Percentiles rank a stretch among this genome's conserved stretches.
These are phyloP conservation scores for Sphaerophoria rueppellii DNA, from an alignment of 2,888 invertebrate genomes.

Conservation along the genomic window DNA sequence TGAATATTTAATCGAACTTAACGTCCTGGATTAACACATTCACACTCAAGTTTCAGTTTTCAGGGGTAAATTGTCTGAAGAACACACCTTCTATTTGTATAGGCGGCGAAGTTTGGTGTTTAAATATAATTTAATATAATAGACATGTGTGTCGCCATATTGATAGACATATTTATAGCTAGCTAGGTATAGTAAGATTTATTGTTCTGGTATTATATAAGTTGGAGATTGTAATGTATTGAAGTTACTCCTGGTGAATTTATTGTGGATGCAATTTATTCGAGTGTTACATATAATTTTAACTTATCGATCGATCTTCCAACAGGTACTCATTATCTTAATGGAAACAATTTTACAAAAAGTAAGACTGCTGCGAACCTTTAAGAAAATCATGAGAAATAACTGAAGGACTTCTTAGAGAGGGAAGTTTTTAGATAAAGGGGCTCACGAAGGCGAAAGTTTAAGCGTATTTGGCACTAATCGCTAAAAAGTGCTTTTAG, in stretches of 20 bases:
- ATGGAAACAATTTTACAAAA: constrained; percentile 35
- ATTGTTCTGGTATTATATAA: constrained; percentile 9
- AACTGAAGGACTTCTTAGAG: constrained; percentile 29
- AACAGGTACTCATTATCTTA: constrained; percentile 40
- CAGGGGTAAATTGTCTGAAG: constrained; percentile 23
- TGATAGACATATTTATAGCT: background rate
- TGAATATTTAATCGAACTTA: constrained; percentile 49
- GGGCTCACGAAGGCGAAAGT: background rate
- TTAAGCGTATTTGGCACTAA: constrained; percentile 6
- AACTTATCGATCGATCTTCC: constrained; percentile 28
- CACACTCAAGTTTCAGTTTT: constrained; percentile 47
- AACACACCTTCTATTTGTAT: constrained; percentile 34
- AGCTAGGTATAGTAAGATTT: background rate
- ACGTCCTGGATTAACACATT: constrained; percentile 56
- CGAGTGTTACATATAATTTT: constrained; percentile 32
- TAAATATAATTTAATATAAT: constrained; percentile 5
- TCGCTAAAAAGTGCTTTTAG: constrained; percentile 12
- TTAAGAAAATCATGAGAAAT: constrained; percentile 32
- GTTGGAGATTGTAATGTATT: constrained; percentile 16
- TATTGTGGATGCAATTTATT: constrained; percentile 31
- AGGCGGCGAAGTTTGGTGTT: constrained; percentile 39
- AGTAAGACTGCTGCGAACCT: constrained; percentile 5
- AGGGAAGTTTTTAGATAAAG: constrained; percentile 20
- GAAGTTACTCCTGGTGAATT: constrained; percentile 23
- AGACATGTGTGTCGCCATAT: background rate